Conservation (phyloP, 2,888 invertebrate genomes). For the Lithophane semibrunnea region DNA sequence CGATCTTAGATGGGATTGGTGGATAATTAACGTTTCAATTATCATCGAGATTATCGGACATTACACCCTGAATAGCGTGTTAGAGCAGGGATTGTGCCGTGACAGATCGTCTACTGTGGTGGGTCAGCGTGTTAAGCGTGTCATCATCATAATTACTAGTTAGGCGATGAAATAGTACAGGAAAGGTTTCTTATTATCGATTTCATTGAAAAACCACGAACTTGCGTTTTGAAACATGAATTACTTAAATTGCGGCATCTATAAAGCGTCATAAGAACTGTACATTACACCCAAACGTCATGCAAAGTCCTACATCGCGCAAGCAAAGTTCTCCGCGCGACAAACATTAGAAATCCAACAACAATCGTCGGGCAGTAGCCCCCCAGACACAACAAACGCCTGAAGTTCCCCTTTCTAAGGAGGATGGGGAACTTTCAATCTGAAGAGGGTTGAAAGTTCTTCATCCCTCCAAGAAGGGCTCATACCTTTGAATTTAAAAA, state of each 20-base stretch:
- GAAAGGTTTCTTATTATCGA: neutral
- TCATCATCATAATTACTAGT: neutral
- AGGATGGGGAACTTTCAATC: no score
- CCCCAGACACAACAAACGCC: no score
- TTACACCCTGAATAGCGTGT: slow-evolving; percentile 29
- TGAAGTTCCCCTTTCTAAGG: no score
- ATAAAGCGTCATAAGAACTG: no score
- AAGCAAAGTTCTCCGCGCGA: no score
- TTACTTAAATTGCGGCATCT: neutral
- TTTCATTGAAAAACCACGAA: neutral
- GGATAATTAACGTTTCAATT: slow-evolving; percentile 56
- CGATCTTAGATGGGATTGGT: slow-evolving; percentile 35
- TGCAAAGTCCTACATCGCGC: no score
- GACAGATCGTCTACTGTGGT: slow-evolving; percentile 37
- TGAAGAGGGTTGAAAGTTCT: no score
- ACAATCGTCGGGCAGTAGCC: no score
- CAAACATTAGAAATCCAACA: no score
- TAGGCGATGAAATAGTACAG: neutral
- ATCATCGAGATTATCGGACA: slow-evolving; percentile 32
- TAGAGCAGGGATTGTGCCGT: slow-evolving; percentile 19
- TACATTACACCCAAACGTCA: no score
- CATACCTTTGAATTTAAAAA: no score
- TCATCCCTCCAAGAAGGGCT: no score
- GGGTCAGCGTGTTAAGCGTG: neutral
- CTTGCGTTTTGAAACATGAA: neutral